Conservation (phyloP, 2,888 invertebrate genomes). For the Philereme vetulata region DNA sequence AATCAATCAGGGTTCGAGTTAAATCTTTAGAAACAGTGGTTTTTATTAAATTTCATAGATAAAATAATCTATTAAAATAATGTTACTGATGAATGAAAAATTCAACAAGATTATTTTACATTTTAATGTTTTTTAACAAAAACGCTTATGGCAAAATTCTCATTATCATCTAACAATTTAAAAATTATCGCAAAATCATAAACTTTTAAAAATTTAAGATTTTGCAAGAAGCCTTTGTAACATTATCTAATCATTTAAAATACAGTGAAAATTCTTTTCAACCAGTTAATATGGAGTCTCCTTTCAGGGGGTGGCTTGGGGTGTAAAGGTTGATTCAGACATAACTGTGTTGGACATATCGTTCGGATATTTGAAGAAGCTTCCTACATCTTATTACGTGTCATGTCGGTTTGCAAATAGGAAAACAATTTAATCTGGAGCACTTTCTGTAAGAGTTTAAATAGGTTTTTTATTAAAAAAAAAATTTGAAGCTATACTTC, state of each 20-base stretch:
- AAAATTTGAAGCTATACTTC: too few species aligned
- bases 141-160: background rate
- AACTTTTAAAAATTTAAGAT: conserved; percentile 11
- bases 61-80: background rate
- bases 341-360: too few species aligned
- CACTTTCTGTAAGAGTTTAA: too few species aligned
- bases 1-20: too few species aligned
- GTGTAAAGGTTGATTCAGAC: conserved; percentile 8
- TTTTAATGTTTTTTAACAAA: background rate
- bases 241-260: conserved; percentile 58
- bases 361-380: background rate
- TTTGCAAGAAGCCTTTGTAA: conserved; percentile 36
- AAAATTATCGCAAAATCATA: conserved; percentile 9
- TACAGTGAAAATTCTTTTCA: conserved; percentile 54
- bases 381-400: background rate
- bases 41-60: conserved; percentile 7
- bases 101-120: too few species aligned
- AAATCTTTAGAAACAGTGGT: background rate
- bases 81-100: background rate
- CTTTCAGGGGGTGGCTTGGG: conserved; percentile 19
- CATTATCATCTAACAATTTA: background rate
- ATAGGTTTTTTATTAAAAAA: too few species aligned
- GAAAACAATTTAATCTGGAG: too few species aligned
- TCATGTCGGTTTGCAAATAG: background rate
- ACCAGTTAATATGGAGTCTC: conserved; percentile 42